These are phyloP conservation scores for Athalia circularis DNA, from an alignment of 2,888 invertebrate genomes.

Conservation along the genomic window DNA sequence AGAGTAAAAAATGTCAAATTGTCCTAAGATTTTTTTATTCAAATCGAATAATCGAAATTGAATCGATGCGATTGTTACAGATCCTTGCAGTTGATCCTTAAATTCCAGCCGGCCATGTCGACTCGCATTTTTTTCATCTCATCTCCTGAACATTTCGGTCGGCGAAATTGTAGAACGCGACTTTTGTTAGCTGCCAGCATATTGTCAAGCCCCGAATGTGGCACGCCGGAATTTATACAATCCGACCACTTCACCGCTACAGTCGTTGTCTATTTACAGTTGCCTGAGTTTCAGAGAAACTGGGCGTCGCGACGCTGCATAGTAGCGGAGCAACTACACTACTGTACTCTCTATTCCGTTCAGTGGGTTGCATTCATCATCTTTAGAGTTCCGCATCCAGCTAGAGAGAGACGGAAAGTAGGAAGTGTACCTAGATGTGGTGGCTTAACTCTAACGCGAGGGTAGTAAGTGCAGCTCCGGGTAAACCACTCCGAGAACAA, in stretches of 20 bases:
- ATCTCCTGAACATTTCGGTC: neutral
- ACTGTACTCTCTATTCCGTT: neutral
- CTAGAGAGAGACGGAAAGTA: no score
- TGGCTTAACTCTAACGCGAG: slow-evolving; percentile 10
- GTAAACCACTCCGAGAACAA: neutral
- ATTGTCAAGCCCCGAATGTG: slow-evolving; percentile 21
- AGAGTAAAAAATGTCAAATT: no score
- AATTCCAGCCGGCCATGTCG: no score
- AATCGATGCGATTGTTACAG: no score
- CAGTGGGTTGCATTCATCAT: no score
- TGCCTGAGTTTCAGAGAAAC: neutral
- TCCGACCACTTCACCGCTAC: slow-evolving; percentile 32
- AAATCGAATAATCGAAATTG: no score
- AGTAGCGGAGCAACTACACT: neutral
- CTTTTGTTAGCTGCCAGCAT: slow-evolving; percentile 20
- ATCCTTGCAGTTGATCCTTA: no score
- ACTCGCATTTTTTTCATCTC: no score
- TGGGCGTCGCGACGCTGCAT: no score
- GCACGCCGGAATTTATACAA: slow-evolving; percentile 40
- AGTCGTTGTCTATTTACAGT: slow-evolving; percentile 41
- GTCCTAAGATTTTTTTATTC: no score
- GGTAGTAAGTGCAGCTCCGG: slow-evolving; percentile 24
- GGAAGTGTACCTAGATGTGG: slow-evolving; percentile 13
- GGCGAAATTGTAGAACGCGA: neutral
- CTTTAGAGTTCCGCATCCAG: no score